phyloP scores from a whole-genome alignment of 2,888 invertebrate genomes.

The Rhaphigaster nebulosa region DNA sequence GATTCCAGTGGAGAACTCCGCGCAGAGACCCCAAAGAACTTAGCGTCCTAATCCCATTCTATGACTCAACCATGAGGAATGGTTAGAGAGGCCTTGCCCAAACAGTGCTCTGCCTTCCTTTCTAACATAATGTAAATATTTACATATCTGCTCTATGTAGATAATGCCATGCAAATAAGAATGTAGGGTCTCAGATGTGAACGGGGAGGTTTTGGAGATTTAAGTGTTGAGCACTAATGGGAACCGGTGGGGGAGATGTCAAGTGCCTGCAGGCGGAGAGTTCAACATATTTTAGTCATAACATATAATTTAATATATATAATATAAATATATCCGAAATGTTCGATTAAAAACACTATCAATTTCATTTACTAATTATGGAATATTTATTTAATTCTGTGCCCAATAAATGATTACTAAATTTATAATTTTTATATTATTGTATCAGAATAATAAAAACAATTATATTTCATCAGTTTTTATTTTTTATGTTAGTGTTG shows the following conservation, averaged over 20 bases:
- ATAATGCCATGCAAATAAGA: conserved; percentile 37
- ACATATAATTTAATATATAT: no score
- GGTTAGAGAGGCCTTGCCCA: not conserved
- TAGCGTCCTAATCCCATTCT: conserved; percentile 11
- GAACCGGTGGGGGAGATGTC: not conserved
- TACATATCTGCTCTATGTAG: conserved; percentile 39
- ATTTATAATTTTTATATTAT: no score
- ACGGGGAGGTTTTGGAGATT: conserved; percentile 18
- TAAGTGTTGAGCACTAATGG: conserved; percentile 11
- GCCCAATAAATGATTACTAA: no score
- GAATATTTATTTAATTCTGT: no score
- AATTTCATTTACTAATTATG: no score
- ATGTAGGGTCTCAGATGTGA: conserved; percentile 9
- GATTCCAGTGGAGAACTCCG: not conserved
- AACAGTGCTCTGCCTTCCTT: not conserved
- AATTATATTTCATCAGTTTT: no score
- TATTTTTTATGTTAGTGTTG: no score
- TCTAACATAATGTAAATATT: conserved; percentile 35
- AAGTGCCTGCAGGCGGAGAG: not conserved
- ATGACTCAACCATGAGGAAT: conserved; percentile 37
- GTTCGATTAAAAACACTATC: no score
- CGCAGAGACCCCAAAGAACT: not conserved
- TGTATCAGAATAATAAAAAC: no score
- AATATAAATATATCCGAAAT: no score
- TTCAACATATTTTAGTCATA: not conserved